These are phyloP conservation scores for Nothoprocta pentlandii DNA, from an alignment of 2,113 vertebrate genomes.

Conservation along the genomic window DNA sequence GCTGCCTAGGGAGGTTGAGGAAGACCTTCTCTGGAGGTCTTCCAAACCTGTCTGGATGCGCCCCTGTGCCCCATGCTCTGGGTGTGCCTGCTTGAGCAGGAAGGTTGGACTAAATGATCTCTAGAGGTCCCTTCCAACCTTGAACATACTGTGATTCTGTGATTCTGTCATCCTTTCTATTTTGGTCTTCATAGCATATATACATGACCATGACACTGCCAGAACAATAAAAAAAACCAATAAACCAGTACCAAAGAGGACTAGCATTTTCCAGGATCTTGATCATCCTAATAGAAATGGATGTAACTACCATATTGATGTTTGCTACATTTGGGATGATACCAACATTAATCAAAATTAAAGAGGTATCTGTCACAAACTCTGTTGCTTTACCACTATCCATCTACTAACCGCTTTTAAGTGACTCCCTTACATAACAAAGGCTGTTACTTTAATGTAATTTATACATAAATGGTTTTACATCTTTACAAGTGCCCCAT, in stretches of 20 bases:
- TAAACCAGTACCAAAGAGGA: not conserved
- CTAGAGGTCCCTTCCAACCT: too few relatives aligned
- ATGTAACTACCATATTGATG: not conserved
- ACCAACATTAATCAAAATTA: not conserved
- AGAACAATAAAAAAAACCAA: not conserved
- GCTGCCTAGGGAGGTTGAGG: too few relatives aligned
- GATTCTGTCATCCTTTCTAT: not conserved
- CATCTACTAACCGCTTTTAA: not conserved
- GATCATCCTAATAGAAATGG: not conserved
- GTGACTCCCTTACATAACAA: not conserved
- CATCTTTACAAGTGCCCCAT: not conserved
- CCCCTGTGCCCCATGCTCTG: too few relatives aligned
- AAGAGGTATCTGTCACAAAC: not conserved
- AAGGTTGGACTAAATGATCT: too few relatives aligned
- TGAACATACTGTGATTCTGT: too few relatives aligned
- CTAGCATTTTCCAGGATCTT: not conserved
- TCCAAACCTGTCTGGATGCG: too few relatives aligned
- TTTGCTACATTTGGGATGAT: not conserved
- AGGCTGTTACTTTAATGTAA: not conserved
- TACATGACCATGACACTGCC: not conserved
- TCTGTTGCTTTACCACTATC: not conserved
- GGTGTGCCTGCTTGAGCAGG: too few relatives aligned
- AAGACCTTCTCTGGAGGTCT: too few relatives aligned
- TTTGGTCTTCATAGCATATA: not conserved
- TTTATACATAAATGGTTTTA: constrained; percentile 3